These are phyloP conservation scores for Meriones psammophilus DNA, from an alignment of 2,797 vertebrate species.

Conservation along the genomic window DNA sequence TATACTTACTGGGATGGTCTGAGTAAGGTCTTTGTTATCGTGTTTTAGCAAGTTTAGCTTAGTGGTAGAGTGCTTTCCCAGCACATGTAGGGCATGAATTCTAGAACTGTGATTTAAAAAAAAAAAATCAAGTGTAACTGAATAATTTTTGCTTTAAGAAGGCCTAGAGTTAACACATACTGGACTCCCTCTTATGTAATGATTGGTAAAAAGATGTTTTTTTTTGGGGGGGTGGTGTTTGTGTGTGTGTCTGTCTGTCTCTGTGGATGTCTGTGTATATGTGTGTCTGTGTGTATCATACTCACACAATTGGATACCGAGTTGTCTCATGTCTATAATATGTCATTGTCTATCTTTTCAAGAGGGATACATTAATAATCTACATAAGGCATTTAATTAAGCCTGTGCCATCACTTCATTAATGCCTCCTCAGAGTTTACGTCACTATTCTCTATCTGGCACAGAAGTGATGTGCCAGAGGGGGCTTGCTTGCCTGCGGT, in stretches of 20 bases:
- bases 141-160: background rate
- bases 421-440: constrained; percentile 10
- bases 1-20: no score
- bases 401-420: constrained; percentile 75
- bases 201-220: background rate
- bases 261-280: background rate
- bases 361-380: constrained; percentile 64
- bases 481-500: background rate
- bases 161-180: background rate
- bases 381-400: constrained; percentile 77
- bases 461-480: background rate
- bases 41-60: background rate
- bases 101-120: background rate
- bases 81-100: background rate
- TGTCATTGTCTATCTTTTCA: constrained; percentile 33
- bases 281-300: background rate
- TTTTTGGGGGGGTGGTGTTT: background rate
- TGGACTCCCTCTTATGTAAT: background rate
- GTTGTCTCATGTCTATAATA: background rate
- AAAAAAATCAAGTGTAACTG: background rate
- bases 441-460: constrained; percentile 8
- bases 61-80: background rate
- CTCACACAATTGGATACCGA: background rate
- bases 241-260: background rate
- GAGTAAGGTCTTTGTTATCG: background rate